phyloP scores from a whole-genome alignment of 2,113 vertebrate species.

The Chaetura pelagica region DNA sequence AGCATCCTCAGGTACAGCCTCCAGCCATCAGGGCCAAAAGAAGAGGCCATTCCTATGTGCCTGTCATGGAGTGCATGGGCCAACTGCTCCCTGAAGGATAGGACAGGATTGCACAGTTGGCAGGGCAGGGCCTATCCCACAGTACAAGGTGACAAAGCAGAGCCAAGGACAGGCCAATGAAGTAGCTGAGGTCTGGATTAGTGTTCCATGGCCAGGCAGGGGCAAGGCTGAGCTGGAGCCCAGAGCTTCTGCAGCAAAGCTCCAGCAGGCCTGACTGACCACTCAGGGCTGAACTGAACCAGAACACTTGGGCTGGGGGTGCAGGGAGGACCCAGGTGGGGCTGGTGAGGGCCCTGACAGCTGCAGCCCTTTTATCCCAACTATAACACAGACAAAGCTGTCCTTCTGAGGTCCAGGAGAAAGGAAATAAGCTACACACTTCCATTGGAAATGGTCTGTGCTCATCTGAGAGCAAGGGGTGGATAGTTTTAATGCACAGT shows the following conservation, averaged over 20 bases:
- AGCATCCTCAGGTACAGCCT: background rate
- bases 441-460: background rate
- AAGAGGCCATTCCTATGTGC: background rate
- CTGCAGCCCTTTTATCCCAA: background rate
- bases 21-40: background rate
- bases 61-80: rapidly evolving
- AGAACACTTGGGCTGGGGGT: background rate
- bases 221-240: rapidly evolving
- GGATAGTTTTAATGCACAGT: background rate
- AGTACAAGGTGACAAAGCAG: too few species aligned
- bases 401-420: background rate
- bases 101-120: too few species aligned
- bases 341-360: background rate
- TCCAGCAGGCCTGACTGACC: rapidly evolving
- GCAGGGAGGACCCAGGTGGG: background rate
- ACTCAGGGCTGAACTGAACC: background rate
- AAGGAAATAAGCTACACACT: background rate
- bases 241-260: background rate
- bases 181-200: too few species aligned
- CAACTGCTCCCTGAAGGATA: rapidly evolving
- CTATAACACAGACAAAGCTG: background rate
- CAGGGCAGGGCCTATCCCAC: background rate
- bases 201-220: rapidly evolving
- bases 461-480: background rate
- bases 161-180: rapidly evolving